phyloP scores from a whole-genome alignment of 2,113 vertebrate genomes.

The Lepisosteus oculatus region DNA sequence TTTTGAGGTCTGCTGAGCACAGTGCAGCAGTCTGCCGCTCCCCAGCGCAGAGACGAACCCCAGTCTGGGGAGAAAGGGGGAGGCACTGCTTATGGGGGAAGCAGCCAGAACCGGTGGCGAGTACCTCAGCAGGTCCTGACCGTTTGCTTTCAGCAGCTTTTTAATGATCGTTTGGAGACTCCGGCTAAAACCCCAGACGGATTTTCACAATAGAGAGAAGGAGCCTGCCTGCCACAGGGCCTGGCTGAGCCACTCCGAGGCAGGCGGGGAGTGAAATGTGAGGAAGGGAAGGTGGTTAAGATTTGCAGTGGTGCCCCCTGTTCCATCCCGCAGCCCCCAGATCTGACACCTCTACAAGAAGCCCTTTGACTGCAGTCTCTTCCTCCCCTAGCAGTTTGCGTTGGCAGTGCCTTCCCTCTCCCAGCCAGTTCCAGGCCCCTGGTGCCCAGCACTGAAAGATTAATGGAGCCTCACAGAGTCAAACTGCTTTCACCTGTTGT shows the following conservation, averaged over 20 bases:
- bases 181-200: too few species aligned
- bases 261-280: neutral
- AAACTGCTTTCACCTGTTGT: slow-evolving; percentile 74
- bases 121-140: too few species aligned
- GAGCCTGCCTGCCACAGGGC: too few species aligned
- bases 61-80: too few species aligned
- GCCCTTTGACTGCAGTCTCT: slow-evolving; percentile 46
- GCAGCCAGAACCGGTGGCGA: too few species aligned
- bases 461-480: slow-evolving; percentile 62
- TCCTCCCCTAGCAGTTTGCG: slow-evolving; percentile 48
- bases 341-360: slow-evolving; percentile 47
- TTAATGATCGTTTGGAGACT: too few species aligned
- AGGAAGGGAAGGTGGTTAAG: neutral
- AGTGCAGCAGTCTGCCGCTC: too few species aligned
- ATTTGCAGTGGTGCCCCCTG: neutral
- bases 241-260: neutral
- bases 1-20: too few species aligned
- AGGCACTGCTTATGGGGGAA: too few species aligned
- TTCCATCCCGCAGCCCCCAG: slow-evolving; percentile 7
- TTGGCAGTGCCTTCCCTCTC: slow-evolving; percentile 39
- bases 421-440: slow-evolving; percentile 8
- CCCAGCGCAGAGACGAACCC: too few species aligned
- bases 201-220: too few species aligned
- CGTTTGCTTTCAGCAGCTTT: too few species aligned
- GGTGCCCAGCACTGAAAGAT: slow-evolving; percentile 37